phyloP scores from a whole-genome alignment of 1,140 invertebrate species.

The Episyrphus balteatus region DNA sequence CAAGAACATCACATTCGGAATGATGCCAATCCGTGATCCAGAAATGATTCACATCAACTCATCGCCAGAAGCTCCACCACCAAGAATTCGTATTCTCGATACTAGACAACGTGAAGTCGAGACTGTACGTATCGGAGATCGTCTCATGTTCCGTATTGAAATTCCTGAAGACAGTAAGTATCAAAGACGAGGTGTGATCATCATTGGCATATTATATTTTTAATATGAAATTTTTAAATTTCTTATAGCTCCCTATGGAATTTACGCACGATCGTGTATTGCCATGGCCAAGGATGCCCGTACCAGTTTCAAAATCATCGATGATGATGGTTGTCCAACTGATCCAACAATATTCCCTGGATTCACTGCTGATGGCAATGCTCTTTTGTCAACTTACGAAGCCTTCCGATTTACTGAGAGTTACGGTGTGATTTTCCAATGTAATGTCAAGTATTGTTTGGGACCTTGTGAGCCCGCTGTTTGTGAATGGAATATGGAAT shows the following conservation, averaged over 20 bases:
- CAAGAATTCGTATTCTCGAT: slow-evolving; percentile 84
- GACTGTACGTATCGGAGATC: slow-evolving; percentile 88
- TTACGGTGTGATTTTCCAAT: slow-evolving; percentile 94
- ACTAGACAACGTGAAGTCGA: slow-evolving; percentile 75
- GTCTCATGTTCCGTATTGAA: slow-evolving; percentile 88
- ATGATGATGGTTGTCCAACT: slow-evolving; percentile 88
- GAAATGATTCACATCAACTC: slow-evolving; percentile 93
- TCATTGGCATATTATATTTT: no score
- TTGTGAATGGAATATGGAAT: slow-evolving; percentile 79
- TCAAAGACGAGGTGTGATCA: slow-evolving; percentile 1
- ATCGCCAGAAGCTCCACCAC: slow-evolving; percentile 85
- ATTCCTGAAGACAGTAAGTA: slow-evolving; percentile 89
- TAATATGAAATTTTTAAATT: not conserved
- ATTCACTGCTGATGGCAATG: slow-evolving; percentile 77
- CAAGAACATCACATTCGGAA: slow-evolving; percentile 92
- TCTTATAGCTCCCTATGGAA: slow-evolving; percentile 80
- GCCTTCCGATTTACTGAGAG: slow-evolving; percentile 93
- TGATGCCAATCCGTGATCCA: slow-evolving; percentile 91
- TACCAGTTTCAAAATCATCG: slow-evolving; percentile 91
- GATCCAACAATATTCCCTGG: slow-evolving; percentile 88
- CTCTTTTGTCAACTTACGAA: slow-evolving; percentile 83
- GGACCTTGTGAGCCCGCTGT: slow-evolving; percentile 87
- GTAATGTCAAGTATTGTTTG: slow-evolving; percentile 92
- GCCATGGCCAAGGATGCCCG: slow-evolving; percentile 95
- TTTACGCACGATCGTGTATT: slow-evolving; percentile 88